Base-by-base conservation (phyloP, 2,888 invertebrate species). In the Carabus problematicus region DNA sequence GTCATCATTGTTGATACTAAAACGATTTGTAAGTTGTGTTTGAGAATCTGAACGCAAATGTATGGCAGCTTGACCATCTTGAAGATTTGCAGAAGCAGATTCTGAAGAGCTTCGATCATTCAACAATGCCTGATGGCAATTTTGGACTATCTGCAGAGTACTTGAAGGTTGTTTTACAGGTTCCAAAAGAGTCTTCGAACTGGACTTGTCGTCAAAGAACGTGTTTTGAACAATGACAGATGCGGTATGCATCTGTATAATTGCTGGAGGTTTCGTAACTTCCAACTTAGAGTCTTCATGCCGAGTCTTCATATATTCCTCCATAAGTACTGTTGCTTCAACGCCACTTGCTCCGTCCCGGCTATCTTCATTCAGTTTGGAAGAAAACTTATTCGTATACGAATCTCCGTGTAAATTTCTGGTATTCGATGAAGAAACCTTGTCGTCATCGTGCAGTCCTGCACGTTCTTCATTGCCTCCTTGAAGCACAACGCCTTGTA, bases 201-300 rank as follows among this genome's bases (percentile, higher is more conserved):
- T 14, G 52, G 52, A 52, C 16, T 52, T 52, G 6, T 52, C 52
- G 14, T 52, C 52, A 9, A 16, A 64, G 41, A 59, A 66, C 9
- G 39, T 66, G 41, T 66, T 66, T 49, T 45, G 66, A 43, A 66
- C 66, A 40, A 66, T 66, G 8, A 66, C 66, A 41, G 66, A 66
- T 49, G 66, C 19, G 2, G 29, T 29, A 29, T 29, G 29, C 29
- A 29, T 3, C 3, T 29, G 29, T 2, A 29, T 29, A 6, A 3
- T 29, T 45, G 66, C 40, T 12, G 40, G 8, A 9, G 52, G 40
- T 41, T 39, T 66, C 9, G 40, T 39, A 7, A 47, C 9, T 29
- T 58, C 16, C 42, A 29, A 12, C 41, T 43, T 39, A 16, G n/a
- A 29, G 16, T 64, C 39, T 29, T 56, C 29, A 42, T 42, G 11